Evolutionary conservation across 2,113 vertebrate genomes (phyloP).

Genomic region (Hylia prasina): DNA sequence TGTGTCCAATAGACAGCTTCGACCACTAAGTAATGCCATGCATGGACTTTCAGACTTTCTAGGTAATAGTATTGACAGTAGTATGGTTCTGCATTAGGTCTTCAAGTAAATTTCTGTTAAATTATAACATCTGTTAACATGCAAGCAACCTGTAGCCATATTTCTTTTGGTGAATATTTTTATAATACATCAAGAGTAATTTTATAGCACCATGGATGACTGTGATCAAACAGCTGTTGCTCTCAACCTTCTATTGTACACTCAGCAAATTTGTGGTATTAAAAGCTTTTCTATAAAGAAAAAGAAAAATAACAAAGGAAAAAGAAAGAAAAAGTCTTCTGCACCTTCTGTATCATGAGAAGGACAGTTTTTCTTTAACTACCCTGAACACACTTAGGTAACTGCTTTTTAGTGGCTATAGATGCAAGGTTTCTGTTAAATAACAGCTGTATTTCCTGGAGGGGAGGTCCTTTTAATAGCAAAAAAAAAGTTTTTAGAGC

Average conservation of each 20-base stretch:
- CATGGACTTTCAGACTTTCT: neutral
- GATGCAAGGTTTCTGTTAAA: neutral
- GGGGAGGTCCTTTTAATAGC: slow-evolving; percentile 17
- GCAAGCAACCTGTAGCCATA: neutral
- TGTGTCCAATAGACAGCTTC: neutral
- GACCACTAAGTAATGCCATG: neutral
- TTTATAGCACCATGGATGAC: neutral
- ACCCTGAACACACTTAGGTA: neutral
- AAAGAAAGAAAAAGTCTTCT: neutral
- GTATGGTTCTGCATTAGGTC: neutral
- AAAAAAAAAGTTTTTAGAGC: slow-evolving; percentile 47
- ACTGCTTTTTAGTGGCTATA: neutral
- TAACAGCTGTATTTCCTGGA: slow-evolving; percentile 14
- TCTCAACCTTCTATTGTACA: slow-evolving; percentile 21
- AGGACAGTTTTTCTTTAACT: neutral
- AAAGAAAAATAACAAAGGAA: neutral
- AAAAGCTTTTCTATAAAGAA: neutral
- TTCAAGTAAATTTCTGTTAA: neutral
- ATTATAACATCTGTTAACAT: neutral
- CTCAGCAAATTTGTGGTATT: neutral
- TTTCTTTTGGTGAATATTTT: neutral
- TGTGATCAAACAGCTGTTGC: neutral
- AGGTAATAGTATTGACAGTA: neutral
- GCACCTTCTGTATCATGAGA: neutral
- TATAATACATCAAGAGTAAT: neutral